phyloP scores from a whole-genome alignment of 2,888 invertebrate genomes.

The Germaria angustata region DNA sequence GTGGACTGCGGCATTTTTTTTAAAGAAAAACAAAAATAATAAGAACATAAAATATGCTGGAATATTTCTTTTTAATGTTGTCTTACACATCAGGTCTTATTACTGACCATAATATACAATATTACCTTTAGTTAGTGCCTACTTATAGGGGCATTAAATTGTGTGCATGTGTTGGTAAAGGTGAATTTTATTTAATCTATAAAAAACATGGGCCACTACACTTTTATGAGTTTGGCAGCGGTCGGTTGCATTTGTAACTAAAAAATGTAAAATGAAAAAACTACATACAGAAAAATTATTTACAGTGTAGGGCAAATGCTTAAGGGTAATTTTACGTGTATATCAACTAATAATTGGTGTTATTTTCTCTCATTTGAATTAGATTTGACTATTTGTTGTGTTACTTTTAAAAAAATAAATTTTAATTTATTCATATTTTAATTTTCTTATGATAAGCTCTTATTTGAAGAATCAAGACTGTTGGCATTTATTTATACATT shows the following conservation, averaged over 20 bases:
- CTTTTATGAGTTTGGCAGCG: conserved; percentile 7
- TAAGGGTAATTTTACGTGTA: not conserved
- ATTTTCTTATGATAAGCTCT: too few relatives aligned
- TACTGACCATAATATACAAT: not conserved
- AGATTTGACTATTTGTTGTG: too few relatives aligned
- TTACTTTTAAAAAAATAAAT: not conserved
- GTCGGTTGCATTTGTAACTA: not conserved
- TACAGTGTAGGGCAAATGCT: not conserved
- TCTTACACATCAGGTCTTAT: not conserved
- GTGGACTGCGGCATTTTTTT: not conserved
- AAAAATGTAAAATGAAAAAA: not conserved
- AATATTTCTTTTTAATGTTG: not conserved
- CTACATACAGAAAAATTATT: not conserved
- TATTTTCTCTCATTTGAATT: too few relatives aligned
- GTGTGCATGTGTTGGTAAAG: not conserved
- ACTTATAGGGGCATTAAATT: not conserved
- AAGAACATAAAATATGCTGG: not conserved
- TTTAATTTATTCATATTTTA: too few relatives aligned
- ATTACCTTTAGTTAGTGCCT: not conserved
- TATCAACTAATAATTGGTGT: not conserved
- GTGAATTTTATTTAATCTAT: not conserved
- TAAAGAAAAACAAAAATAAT: not conserved
- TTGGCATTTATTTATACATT: not conserved
- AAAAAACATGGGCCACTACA: not conserved
- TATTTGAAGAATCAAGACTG: not conserved